Evolutionary conservation across 2,113 vertebrate species (phyloP), one percentile per base, ranked within the genome.

Genomic region (Phaethornis superciliosus): DNA sequence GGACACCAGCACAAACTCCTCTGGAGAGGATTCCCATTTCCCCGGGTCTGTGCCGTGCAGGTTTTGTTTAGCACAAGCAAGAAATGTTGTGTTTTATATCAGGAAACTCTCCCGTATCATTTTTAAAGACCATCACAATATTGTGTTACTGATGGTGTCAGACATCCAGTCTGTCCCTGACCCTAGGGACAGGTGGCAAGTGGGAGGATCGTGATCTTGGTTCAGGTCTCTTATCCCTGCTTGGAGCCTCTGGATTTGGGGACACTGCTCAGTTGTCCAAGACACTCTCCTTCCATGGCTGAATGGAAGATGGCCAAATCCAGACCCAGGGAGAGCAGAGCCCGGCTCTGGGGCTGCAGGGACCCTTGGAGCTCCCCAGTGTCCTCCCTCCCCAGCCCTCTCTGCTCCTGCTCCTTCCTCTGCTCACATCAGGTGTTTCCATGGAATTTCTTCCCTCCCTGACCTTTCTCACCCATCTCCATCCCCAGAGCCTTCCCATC

Each of bases 391-490:
- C 42, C 22, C 58, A 40, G 33, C 62, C 58, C 40, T 1, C 62
- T 0, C 0, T 4, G 1, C 13, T 33, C 51, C 62, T 47, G 32
- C 69, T 64, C 64, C 58, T 78, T 71, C 44, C 69, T 40, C 40
- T 47, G 27, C 19, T 87, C 59, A 30, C 32, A 7, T 1, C 4
- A 4, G 76, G 56, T 44, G 17, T 92, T 94, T 92, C 59, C 59
- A 60, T 64, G 68, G 71, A 93, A 85, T 94, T 89, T 76, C 67
- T 89, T 85, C 42, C 58, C 69, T 91, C 42, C 32, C 65, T 94
- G 92, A 94, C 96, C 90, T 89, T 95, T 92, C 83, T 92, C 56
- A 51, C 60, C 23, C 15, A 52, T 12, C n/a, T 7, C 26, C 37
- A 33, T 91, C 87, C 67, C 67, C 63, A 59, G 67, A 59, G 84